Percentiles rank a stretch among this genome's conserved stretches.
Evolutionary conservation across 2,888 invertebrate genomes (phyloP).

Genomic region (Coleophora flavipennella): DNA sequence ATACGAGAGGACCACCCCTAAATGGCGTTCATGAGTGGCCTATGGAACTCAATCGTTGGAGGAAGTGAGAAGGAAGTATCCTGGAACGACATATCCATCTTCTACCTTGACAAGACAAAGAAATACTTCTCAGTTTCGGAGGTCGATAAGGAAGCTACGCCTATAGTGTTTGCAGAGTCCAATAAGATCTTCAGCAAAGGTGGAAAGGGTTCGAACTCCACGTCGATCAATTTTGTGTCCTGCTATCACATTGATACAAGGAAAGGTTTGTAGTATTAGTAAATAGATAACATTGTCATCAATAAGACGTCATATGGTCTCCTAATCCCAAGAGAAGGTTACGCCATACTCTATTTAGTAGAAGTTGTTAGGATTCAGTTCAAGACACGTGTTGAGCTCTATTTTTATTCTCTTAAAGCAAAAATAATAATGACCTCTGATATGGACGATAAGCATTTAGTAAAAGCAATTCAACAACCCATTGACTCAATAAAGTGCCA

Average conservation of each 20-base stretch:
- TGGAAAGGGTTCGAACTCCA: conserved; percentile 69
- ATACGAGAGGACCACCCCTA: conserved; percentile 17
- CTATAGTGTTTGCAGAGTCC: conserved; percentile 73
- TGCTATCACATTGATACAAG: conserved; percentile 75
- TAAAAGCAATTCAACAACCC: too few species aligned
- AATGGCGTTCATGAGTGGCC: conserved; percentile 67
- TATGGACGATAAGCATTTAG: too few species aligned
- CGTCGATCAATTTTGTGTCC: conserved; percentile 74
- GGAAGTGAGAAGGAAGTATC: conserved; percentile 46
- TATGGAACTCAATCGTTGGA: conserved; percentile 65
- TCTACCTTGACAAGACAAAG: conserved; percentile 69
- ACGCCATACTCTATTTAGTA: too few species aligned
- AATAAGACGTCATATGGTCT: too few species aligned
- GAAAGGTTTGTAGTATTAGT: conserved; percentile 75
- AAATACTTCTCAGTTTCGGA: conserved; percentile 80
- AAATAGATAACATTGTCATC: too few species aligned
- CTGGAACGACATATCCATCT: conserved; percentile 58
- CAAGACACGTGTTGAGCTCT: too few species aligned
- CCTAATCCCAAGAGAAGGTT: too few species aligned
- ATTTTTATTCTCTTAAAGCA: too few species aligned
- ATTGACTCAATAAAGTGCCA: too few species aligned
- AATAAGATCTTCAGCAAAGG: conserved; percentile 64
- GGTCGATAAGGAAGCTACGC: conserved; percentile 72
- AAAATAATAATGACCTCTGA: too few species aligned
- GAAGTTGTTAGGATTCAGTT: too few species aligned